Percentiles rank a stretch among this genome's conserved stretches.
Evolutionary conservation across 2,113 vertebrate species (phyloP).

Genomic region (Stegastes partitus): DNA sequence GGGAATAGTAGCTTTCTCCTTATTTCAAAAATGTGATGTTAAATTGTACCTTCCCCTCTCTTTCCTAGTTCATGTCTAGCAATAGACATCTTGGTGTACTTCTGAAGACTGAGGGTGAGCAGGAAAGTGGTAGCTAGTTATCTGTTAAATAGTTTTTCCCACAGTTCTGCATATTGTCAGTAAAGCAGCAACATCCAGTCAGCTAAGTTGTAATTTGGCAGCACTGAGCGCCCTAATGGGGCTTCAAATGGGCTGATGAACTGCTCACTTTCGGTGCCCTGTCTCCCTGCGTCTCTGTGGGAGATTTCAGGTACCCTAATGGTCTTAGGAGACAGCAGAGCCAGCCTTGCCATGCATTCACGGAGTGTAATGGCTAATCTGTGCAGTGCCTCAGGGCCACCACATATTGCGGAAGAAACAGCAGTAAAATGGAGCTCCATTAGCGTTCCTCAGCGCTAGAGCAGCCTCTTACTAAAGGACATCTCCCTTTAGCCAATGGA

Average conservation of each 20-base stretch:
- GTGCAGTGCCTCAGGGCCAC: conserved; percentile 24
- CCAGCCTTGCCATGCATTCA: conserved; percentile 22
- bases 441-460: conserved; percentile 10
- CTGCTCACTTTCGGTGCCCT: conserved; percentile 3
- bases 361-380: conserved; percentile 47
- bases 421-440: conserved; percentile 37
- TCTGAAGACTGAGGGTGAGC: neutral
- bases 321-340: conserved; percentile 47
- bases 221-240: conserved; percentile 31
- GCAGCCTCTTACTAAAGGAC: conserved; percentile 2
- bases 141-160: conserved; percentile 42
- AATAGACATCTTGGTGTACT: conserved; percentile 14
- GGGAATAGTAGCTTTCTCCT: neutral
- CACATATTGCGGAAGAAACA: neutral
- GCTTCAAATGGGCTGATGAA: conserved; percentile 28
- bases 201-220: conserved; percentile 1
- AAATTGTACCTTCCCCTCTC: neutral
- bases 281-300: conserved; percentile 24
- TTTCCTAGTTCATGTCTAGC: conserved; percentile 4
- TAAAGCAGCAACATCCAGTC: conserved; percentile 43
- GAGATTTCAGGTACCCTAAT: conserved; percentile 54
- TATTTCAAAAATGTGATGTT: conserved; percentile 11
- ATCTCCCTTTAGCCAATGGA: conserved; percentile 23
- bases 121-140: conserved; percentile 47
- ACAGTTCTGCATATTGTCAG: conserved; percentile 14